Evolutionary conservation across 1,140 invertebrate genomes (phyloP), one percentile per base, ranked within the genome.

Genomic region (Globodera ellingtonae): DNA sequence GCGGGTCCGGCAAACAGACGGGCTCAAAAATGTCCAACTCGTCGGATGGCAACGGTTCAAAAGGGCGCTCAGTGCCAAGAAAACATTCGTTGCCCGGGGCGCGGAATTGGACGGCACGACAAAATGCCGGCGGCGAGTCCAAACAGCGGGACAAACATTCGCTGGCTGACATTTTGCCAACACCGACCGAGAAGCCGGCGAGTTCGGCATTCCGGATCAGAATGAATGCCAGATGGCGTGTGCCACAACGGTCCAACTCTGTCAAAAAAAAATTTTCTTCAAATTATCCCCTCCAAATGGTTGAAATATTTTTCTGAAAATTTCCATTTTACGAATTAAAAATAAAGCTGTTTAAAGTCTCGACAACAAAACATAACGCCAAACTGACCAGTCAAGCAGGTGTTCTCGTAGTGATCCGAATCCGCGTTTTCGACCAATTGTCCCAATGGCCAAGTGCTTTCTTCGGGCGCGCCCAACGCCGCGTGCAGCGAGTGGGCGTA

Each of bases 1-100:
- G 47, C 9, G 80, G 44, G 50, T 78, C 78, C 65, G 81, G 74
- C 48, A 84, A 47, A 66, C 84, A 85, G 24, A 87, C 66, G 44
- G 84, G 84, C 76, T 85, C 84, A 70, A 82, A 85, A 47, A 85
- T 71, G 76, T 85, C 83, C 18, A 77, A 50, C 5, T 71, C 69
- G n/a, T 74, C 76, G 9, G 81, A 86, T 24, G 75, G 77, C 13
- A 77, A 52, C 13, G 21, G 72, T 18, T n/a, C 66, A 46, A 50
- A 46, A 18, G 65, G 47, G 52, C 75, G 50, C 75, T 87, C 85
- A 15, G 75, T 70, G 46, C 50, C 52, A 8, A 87, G 48, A 67
- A 84, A 66, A 66, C 84, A 85, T 62, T 85, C 84, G 48, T 73
- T 59, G 35, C 18, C 84, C 35, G 71, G 47, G 9, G 52, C 47